phyloP scores from a whole-genome alignment of 2,797 vertebrate genomes.

The Hemibagrus guttatus region DNA sequence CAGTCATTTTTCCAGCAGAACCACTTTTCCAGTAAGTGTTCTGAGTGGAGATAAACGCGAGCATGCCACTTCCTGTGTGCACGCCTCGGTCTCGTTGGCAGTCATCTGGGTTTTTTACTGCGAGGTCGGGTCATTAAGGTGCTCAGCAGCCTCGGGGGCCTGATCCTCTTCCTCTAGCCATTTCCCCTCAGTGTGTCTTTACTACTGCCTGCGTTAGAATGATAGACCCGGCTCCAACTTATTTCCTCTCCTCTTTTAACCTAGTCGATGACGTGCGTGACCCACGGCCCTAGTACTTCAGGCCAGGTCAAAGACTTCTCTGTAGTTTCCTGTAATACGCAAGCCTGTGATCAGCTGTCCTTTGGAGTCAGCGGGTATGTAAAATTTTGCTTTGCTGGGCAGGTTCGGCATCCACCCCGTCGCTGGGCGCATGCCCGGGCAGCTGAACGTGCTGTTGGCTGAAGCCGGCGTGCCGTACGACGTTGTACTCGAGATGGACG shows the following conservation, averaged over 20 bases:
- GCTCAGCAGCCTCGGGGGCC: constrained; percentile 14
- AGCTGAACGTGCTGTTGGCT: constrained; percentile 72
- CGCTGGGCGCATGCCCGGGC: constrained; percentile 72
- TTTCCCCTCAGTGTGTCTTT: constrained; percentile 55
- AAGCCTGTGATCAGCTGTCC: neutral
- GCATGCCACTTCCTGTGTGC: constrained; percentile 49
- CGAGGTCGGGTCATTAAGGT: constrained; percentile 58
- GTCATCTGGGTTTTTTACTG: constrained; percentile 50
- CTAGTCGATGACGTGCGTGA: constrained; percentile 26
- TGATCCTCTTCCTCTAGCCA: constrained; percentile 46
- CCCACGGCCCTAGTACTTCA: constrained; percentile 1
- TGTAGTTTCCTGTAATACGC: neutral
- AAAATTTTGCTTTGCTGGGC: constrained; percentile 23
- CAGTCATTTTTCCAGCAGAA: constrained; percentile 13
- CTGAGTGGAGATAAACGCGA: constrained; percentile 14
- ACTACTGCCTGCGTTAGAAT: constrained; percentile 52
- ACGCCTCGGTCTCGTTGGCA: constrained; percentile 23
- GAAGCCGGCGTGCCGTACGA: constrained; percentile 73
- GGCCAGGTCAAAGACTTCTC: constrained; percentile 34
- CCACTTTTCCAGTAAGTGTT: constrained; percentile 31
- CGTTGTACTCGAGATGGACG: constrained; percentile 73
- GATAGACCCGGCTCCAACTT: constrained; percentile 36
- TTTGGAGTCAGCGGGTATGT: neutral
- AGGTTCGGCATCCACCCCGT: constrained; percentile 75
- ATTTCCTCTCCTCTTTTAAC: constrained; percentile 53